Percentiles rank a stretch among this genome's conserved stretches.
Conservation (phyloP, 2,888 invertebrate species). For the Hololepta plana region DNA sequence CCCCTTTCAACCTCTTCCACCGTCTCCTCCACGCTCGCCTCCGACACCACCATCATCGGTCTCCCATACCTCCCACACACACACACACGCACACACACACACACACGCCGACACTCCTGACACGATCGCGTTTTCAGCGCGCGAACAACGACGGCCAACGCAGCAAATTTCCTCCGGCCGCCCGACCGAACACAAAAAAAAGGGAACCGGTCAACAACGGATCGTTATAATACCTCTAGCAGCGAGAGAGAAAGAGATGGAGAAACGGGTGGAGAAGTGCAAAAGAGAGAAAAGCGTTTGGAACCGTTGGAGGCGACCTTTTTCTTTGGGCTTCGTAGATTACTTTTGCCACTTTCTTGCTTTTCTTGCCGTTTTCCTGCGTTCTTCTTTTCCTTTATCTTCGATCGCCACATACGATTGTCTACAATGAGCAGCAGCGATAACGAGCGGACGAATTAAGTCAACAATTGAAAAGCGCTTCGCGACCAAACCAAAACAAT, state of each 20-base stretch:
- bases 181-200: constrained; percentile 4
- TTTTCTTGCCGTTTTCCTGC: neutral
- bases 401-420: too few relatives aligned
- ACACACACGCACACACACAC: constrained; percentile 4
- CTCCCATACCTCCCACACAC: constrained; percentile 3
- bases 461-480: too few relatives aligned
- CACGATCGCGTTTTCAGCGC: neutral
- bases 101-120: constrained; percentile 1
- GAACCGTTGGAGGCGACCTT: too few relatives aligned
- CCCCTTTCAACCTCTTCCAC: constrained; percentile 54
- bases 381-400: constrained; percentile 1
- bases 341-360: constrained; percentile 1
- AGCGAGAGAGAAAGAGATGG: too few relatives aligned
- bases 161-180: constrained; percentile 3
- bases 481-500: too few relatives aligned
- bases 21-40: constrained; percentile 29
- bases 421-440: too few relatives aligned
- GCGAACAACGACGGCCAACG: neutral
- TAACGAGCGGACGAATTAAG: too few relatives aligned
- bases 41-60: constrained; percentile 2
- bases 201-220: neutral
- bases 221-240: neutral
- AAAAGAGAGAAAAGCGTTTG: too few relatives aligned
- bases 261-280: too few relatives aligned
- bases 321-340: too few relatives aligned